These are phyloP conservation scores for Onychostoma macrolepis DNA, from an alignment of 2,113 vertebrate species.

Conservation along the genomic window DNA sequence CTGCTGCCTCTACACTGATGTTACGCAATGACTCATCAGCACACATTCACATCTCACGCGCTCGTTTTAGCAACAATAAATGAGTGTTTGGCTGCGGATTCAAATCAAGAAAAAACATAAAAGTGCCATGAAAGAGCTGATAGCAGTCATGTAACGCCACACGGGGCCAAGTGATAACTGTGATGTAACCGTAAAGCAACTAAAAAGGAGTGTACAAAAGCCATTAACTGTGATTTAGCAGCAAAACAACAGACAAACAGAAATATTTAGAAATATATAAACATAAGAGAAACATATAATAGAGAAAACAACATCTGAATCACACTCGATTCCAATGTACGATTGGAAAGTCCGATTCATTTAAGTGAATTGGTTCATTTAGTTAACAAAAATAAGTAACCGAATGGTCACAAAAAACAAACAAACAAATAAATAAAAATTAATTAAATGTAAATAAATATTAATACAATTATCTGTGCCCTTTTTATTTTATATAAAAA, in stretches of 20 bases:
- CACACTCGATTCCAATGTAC: background rate
- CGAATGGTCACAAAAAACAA: background rate
- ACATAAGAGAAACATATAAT: background rate
- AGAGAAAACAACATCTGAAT: background rate
- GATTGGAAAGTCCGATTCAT: too few relatives aligned
- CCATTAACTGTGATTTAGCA: background rate
- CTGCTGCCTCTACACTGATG: slow-evolving; percentile 28
- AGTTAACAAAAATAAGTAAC: background rate
- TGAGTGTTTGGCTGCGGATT: background rate
- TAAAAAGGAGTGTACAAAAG: background rate
- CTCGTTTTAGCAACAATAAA: background rate
- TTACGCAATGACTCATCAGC: slow-evolving; percentile 37
- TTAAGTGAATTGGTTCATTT: background rate
- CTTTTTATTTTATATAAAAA: background rate
- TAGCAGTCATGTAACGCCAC: slow-evolving; percentile 1
- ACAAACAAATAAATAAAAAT: background rate
- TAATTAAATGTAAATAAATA: background rate
- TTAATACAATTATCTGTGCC: background rate
- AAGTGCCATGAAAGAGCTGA: background rate
- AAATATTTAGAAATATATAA: background rate
- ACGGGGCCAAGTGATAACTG: slow-evolving; percentile 9
- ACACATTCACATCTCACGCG: slow-evolving; percentile 18
- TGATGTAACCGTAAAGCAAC: slow-evolving; percentile 6
- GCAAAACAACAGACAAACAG: background rate
- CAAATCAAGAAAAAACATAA: slow-evolving; percentile 14